Evolutionary conservation across 1,140 invertebrate genomes (phyloP), one percentile per base, ranked within the genome.

Genomic region (Drosophila mojavensis): DNA sequence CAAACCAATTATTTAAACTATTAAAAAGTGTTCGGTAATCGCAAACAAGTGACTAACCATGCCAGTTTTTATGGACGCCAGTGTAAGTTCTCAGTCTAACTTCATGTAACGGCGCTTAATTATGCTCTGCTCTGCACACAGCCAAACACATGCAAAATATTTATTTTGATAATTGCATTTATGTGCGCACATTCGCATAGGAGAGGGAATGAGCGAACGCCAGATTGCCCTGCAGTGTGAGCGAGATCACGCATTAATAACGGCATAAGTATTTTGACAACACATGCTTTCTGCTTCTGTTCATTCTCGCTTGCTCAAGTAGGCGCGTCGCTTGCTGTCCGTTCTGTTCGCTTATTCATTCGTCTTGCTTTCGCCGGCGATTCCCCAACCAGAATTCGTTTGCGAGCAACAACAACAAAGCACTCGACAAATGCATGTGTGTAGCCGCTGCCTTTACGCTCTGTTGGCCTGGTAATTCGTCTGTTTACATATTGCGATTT

Each of bases 1-100:
- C 74, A 88, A 82, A 68, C 66, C 66, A 76, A 78, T 76, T 88
- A 88, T 78, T 62, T 77, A 78, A 51, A 50, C 17, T 65, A 26
- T 20, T 67, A 50, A 26, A 39, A 36, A 36, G 33, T 15, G 43
- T 45, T 45, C 43, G 13, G 0, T 45, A 0, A n/a, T 45, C 5
- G 13, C 7, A n/a, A 47, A 47, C 7, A 9, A 7, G 1, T 30
- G n/a, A 2, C 7, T 15, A 11, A 17, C 15, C 30, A 36, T 17
- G 53, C 4, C 53, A 11, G 20, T 36, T 36, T 0, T 3, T 11
- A 10, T 11, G 30, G 30, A 55, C 53, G 15, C 15, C 30, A 55
- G n/a, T 55, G 53, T 55, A 33, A 6, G 7, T 39, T 54, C 6
- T 13, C 5, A 10, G 7, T 13, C 53, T 15, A 33, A 36, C 30